Evolutionary conservation across 2,888 invertebrate species (phyloP), one percentile per base, ranked within the genome.

Genomic region (Ophion ellenae): DNA sequence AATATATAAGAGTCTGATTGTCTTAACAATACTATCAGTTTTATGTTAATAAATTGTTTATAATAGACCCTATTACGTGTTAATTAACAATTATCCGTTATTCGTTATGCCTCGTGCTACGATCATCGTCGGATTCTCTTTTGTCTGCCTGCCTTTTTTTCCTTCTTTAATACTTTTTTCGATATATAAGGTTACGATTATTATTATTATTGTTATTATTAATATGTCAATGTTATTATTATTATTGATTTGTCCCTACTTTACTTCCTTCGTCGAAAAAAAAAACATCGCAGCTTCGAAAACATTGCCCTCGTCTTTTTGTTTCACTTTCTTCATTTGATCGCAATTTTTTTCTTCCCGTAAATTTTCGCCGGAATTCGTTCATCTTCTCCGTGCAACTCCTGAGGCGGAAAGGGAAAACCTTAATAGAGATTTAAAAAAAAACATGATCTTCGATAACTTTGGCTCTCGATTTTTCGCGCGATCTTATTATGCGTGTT

Each of bases 11-110:
- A 91, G 90, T 93, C 92, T 93, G 93, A 94, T 94, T 94, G 93
- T 94, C 93, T 92, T 93, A 93, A 93, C 93, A 92, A 92, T 93
- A 93, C 93, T 93, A 93, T 92, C 92, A 90, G 87, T 90, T 91
- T 92, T 88, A 89, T 85, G 89, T 84, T 61, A 70, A 85, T 86
- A 78, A 86, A 85, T 85, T 61, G 24, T 24, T 85, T 83, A 86
- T 84, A 84, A 80, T 86, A 86, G 78, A 84, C 81, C 75, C 85
- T 75, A 78, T 83, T 84, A 87, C 66, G 78, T 83, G 80, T 84
- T 75, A 61, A 79, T 86, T 85, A 87, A 85, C 77, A 85, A 87
- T 69, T 87, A 84, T 83, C 82, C 78, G 73, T 86, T 80, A 76
- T 64, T 64, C 76, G 73, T 86, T 79, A 78, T 85, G 59, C 53